Evolutionary conservation across 2,888 invertebrate species (phyloP).

Genomic region (Steinernema carpocapsae): DNA sequence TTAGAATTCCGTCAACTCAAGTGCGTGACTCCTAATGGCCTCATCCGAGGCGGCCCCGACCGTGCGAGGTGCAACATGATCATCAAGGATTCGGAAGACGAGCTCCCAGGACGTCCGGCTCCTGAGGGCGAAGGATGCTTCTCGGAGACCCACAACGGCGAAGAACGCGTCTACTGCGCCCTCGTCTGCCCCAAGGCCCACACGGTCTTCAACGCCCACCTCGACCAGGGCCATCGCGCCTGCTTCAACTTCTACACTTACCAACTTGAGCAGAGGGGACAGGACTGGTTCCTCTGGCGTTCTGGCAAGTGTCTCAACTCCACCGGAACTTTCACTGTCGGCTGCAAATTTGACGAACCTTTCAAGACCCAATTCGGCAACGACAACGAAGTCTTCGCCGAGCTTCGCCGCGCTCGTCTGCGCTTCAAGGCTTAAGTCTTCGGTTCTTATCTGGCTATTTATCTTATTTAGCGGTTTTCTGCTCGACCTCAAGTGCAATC

Average conservation of each 20-base stretch:
- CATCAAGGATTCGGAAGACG: constrained; percentile 59
- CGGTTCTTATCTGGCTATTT: not conserved
- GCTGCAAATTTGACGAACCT: constrained; percentile 68
- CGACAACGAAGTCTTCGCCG: constrained; percentile 64
- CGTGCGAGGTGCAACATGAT: constrained; percentile 59
- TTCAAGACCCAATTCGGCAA: constrained; percentile 64
- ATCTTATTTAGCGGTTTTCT: not conserved
- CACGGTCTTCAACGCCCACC: constrained; percentile 61
- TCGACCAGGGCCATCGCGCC: constrained; percentile 62
- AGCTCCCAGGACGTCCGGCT: constrained; percentile 59
- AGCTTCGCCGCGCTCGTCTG: constrained; percentile 51
- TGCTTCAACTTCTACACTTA: constrained; percentile 68
- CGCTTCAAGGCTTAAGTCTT: constrained; percentile 33
- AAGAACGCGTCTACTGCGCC: constrained; percentile 66
- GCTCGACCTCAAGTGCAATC: not conserved
- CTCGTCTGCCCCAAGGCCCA: constrained; percentile 68
- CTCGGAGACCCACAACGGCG: constrained; percentile 40
- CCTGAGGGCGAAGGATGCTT: constrained; percentile 66
- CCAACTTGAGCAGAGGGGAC: constrained; percentile 59
- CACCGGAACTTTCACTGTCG: constrained; percentile 63
- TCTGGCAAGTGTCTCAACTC: constrained; percentile 67
- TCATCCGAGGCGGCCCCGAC: constrained; percentile 61
- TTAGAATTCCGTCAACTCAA: constrained; percentile 65
- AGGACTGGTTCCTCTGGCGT: constrained; percentile 62
- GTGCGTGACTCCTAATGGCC: constrained; percentile 64